Evolutionary conservation across 2,797 vertebrate genomes (phyloP).

Genomic region (Sarcoramphus papa): DNA sequence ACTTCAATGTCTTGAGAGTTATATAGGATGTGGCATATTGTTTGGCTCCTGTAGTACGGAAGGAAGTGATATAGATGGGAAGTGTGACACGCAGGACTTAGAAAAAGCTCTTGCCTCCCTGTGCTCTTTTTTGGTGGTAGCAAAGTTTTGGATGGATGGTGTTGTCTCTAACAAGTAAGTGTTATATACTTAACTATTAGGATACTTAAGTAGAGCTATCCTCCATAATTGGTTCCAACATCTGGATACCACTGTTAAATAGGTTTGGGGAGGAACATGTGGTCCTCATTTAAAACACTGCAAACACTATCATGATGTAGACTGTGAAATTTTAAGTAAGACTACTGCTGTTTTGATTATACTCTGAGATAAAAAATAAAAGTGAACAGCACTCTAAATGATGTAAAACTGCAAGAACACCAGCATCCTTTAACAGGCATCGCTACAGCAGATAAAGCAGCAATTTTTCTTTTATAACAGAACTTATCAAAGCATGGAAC

Average conservation of each 20-base stretch:
- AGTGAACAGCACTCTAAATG: neutral
- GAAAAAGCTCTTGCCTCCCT: neutral
- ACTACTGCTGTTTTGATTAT: constrained; percentile 66
- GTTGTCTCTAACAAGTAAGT: neutral
- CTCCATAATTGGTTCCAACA: constrained; percentile 60
- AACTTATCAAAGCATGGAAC: neutral
- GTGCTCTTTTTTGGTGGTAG: neutral
- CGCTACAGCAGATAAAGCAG: neutral
- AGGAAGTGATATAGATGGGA: neutral
- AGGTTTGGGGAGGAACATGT: constrained; percentile 56
- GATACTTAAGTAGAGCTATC: constrained; percentile 29
- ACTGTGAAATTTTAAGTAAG: constrained; percentile 67
- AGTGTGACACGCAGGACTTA: neutral
- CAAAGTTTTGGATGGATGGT: neutral
- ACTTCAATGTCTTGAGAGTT: neutral
- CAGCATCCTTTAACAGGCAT: neutral
- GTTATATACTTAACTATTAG: neutral
- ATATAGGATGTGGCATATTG: neutral
- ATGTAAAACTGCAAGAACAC: constrained; percentile 12
- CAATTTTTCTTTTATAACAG: neutral
- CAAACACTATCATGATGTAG: constrained; percentile 45
- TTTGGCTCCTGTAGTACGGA: neutral
- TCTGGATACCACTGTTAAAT: constrained; percentile 64
- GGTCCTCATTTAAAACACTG: constrained; percentile 65
- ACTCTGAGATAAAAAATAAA: constrained; percentile 48